phyloP scores from a whole-genome alignment of 2,113 vertebrate species.

The Thalassarche chlororhynchos region DNA sequence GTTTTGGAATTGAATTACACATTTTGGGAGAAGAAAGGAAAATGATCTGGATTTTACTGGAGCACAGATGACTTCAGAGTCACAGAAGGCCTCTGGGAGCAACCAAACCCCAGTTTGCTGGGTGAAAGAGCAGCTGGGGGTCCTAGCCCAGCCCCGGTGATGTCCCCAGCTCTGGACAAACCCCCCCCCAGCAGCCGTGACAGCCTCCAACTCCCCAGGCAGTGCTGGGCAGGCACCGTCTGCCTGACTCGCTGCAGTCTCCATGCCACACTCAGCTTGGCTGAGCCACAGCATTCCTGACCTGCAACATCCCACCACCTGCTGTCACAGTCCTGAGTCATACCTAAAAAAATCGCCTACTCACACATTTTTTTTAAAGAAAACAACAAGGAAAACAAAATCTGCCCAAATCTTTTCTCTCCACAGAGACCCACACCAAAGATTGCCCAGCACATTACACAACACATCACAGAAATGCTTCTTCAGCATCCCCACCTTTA shows the following conservation, averaged over 20 bases:
- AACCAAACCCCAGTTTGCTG: neutral
- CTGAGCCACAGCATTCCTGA: neutral
- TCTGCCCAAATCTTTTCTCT: slow-evolving; percentile 25
- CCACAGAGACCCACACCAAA: slow-evolving; percentile 36
- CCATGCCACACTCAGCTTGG: neutral
- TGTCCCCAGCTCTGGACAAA: neutral
- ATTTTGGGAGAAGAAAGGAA: neutral
- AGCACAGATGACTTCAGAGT: neutral
- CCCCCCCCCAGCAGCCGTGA: fast-evolving
- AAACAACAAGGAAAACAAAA: slow-evolving; percentile 20
- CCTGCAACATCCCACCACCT: slow-evolving; percentile 13
- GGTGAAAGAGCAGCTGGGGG: neutral
- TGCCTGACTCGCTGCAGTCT: neutral
- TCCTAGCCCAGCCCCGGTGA: neutral
- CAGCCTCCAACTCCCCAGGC: neutral
- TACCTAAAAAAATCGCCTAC: neutral
- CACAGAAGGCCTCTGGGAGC: neutral
- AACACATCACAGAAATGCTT: slow-evolving; percentile 25
- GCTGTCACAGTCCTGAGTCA: slow-evolving; percentile 43
- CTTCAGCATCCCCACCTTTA: neutral
- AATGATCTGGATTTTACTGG: neutral
- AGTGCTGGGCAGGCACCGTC: neutral
- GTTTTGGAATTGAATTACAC: neutral
- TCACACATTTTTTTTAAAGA: neutral
- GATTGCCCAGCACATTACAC: slow-evolving; percentile 24